A percentile compares a stretch with the other conserved stretches of the same genome.
Evolutionary conservation across 2,888 invertebrate species (phyloP).

Genomic region (Oligia strigilis): DNA sequence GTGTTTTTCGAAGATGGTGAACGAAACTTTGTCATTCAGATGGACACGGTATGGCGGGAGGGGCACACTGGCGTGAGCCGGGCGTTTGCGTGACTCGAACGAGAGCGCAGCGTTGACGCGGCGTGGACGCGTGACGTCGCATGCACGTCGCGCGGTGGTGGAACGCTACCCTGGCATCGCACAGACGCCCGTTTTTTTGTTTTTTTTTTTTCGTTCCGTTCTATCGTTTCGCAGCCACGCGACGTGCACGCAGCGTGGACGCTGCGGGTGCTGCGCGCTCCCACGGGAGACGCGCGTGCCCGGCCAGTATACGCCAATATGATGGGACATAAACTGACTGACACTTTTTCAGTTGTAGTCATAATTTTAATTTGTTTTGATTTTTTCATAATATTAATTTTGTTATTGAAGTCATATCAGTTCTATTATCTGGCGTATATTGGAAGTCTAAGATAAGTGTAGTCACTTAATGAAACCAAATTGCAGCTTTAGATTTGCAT

Average conservation of each 20-base stretch:
- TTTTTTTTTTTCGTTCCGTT: constrained; percentile 55
- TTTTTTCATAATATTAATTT: background rate
- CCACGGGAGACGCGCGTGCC: constrained; percentile 31
- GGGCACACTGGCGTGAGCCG: constrained; percentile 46
- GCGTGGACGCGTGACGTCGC: constrained; percentile 37
- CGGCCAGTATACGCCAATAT: constrained; percentile 44
- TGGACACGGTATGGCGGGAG: constrained; percentile 61
- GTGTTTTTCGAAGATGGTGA: constrained; percentile 53
- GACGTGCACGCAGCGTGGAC: constrained; percentile 52
- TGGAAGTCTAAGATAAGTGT: constrained; percentile 47
- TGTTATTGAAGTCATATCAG: background rate
- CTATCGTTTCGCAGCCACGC: constrained; percentile 57
- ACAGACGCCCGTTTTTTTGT: constrained; percentile 55
- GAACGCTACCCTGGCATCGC: constrained; percentile 56
- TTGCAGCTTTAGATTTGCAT: constrained; percentile 26
- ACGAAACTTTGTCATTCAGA: constrained; percentile 53
- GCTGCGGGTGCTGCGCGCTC: constrained; percentile 45
- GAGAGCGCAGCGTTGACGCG: constrained; percentile 42
- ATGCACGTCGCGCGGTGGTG: constrained; percentile 57
- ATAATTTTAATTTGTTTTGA: background rate
- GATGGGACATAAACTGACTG: constrained; percentile 13
- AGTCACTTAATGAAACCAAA: constrained; percentile 48
- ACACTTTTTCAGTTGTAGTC: background rate
- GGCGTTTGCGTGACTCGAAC: constrained; percentile 41
- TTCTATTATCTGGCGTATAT: constrained; percentile 46